phyloP scores from a whole-genome alignment of 2,113 vertebrate species.

The Rhadina sibilatrix region DNA sequence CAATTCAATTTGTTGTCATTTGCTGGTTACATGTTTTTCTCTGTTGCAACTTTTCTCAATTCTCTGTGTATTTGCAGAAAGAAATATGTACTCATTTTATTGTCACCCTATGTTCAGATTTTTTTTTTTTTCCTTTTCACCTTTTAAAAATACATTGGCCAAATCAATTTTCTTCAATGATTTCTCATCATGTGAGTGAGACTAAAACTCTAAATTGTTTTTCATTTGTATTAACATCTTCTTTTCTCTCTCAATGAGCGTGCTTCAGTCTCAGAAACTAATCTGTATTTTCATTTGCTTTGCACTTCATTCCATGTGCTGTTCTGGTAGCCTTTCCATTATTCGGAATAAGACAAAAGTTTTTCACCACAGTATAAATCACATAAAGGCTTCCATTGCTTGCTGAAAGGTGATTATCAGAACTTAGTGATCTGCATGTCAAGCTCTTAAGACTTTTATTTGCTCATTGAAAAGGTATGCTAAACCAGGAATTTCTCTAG shows the following conservation, averaged over 20 bases:
- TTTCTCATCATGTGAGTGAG: background rate
- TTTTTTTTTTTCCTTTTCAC: background rate
- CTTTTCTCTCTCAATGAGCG: background rate
- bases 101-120: background rate
- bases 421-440: background rate
- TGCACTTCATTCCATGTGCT: background rate
- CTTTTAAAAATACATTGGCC: background rate
- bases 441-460: background rate
- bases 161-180: background rate
- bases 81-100: background rate
- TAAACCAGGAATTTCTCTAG: background rate
- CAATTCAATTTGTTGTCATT: background rate
- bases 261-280: background rate
- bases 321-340: background rate
- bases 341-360: background rate
- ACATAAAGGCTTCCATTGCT: background rate
- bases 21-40: background rate
- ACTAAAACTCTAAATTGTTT: background rate
- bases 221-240: slow-evolving; percentile 3
- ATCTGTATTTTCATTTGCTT: background rate
- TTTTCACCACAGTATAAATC: background rate
- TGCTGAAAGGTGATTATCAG: background rate
- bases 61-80: background rate
- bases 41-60: background rate
- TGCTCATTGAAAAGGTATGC: background rate